Percentiles rank a stretch among this genome's conserved stretches.
Evolutionary conservation across 2,888 invertebrate genomes (phyloP).

Genomic region (Macrosiphum euphorbiae): DNA sequence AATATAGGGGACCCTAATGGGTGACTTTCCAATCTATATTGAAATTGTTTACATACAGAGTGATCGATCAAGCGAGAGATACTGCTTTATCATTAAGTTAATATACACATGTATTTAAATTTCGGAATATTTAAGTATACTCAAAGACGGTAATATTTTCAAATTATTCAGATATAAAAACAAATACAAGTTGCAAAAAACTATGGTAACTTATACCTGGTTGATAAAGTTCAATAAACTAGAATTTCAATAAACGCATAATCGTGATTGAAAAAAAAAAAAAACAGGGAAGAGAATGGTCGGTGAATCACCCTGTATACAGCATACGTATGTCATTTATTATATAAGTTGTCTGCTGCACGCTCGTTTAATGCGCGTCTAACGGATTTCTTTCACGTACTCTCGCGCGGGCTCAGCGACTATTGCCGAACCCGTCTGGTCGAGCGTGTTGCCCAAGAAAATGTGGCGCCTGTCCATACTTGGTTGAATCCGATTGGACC

Average conservation of each 20-base stretch:
- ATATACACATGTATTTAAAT: neutral
- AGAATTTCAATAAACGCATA: neutral
- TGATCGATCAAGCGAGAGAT: neutral
- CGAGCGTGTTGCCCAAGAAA: constrained; percentile 41
- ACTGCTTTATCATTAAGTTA: neutral
- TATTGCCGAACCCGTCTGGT: constrained; percentile 15
- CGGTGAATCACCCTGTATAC: neutral
- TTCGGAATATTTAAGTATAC: neutral
- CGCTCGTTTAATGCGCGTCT: neutral
- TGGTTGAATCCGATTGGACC: neutral
- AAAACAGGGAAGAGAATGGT: neutral
- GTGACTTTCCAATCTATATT: too few relatives aligned
- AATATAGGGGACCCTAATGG: too few relatives aligned
- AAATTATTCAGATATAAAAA: neutral
- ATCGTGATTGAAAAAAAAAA: too few relatives aligned
- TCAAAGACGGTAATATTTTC: neutral
- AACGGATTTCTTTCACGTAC: constrained; percentile 42
- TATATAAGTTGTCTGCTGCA: neutral
- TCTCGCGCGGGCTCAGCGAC: neutral
- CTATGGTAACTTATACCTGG: neutral
- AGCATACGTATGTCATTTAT: neutral
- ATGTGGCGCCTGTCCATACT: constrained; percentile 38
- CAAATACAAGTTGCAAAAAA: neutral
- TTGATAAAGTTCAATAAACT: neutral
- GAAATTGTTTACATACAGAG: neutral